These are phyloP conservation scores for Australoheros facetus DNA, from an alignment of 2,797 vertebrate genomes.

Conservation along the genomic window DNA sequence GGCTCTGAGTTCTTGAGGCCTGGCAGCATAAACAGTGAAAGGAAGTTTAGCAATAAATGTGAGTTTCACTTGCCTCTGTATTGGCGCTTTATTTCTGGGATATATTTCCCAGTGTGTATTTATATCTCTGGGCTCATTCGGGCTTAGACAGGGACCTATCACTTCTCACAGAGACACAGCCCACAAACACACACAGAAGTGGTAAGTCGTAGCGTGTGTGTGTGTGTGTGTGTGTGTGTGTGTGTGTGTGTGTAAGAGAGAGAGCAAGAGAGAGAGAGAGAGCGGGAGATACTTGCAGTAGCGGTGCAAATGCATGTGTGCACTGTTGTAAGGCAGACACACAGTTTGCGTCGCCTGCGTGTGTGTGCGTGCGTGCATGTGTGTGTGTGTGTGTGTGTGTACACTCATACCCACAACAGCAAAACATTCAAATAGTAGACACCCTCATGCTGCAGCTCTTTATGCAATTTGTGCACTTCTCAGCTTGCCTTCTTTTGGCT, in stretches of 20 bases:
- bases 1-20: slow-evolving; percentile 14
- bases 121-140: slow-evolving; percentile 74
- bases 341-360: slow-evolving; percentile 25
- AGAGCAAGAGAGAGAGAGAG: slow-evolving; percentile 27
- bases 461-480: slow-evolving; percentile 35
- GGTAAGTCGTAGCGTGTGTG: slow-evolving; percentile 22
- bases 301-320: slow-evolving; percentile 37
- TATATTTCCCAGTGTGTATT: slow-evolving; percentile 72
- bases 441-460: slow-evolving; percentile 26
- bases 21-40: slow-evolving; percentile 40
- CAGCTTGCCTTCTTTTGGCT: slow-evolving; percentile 41
- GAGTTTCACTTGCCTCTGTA: slow-evolving; percentile 54
- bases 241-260: slow-evolving; percentile 20
- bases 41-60: slow-evolving; percentile 60
- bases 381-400: background rate
- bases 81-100: slow-evolving; percentile 66
- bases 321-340: slow-evolving; percentile 22
- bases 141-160: slow-evolving; percentile 66
- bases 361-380: slow-evolving; percentile 16
- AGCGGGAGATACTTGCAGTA: slow-evolving; percentile 42
- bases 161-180: slow-evolving; percentile 59
- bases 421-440: slow-evolving; percentile 6
- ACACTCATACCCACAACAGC: background rate
- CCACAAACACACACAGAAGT: slow-evolving; percentile 44
- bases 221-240: slow-evolving; percentile 41